Evolutionary conservation across 1,140 invertebrate genomes (phyloP), one percentile per base, ranked within the genome.

Genomic region (Bombus superbus): DNA sequence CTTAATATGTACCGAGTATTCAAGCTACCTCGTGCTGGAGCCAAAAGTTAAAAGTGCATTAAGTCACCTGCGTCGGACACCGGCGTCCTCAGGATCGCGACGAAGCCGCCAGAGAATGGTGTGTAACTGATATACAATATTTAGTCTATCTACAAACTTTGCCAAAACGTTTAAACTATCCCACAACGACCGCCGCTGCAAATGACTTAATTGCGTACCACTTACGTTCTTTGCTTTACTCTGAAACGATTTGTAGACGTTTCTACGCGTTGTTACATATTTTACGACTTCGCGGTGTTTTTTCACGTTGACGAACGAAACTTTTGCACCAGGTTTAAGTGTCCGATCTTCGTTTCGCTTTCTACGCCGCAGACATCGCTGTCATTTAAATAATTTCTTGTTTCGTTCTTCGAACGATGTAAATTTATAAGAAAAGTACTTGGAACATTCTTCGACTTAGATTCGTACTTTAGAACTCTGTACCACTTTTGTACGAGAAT

Each of bases 41-140:
- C 78, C 62, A 47, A 69, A 71, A 13, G 66, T 81, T 57, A 71
- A 81, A 79, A 66, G 42, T 32, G 22, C 78, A 28, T 28, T 57
- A n/a, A 80, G 64, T 80, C 66, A 80, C 53, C 78, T 80, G 78
- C 78, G 40, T 22, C 11, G 78, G 78, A 47, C 66, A 32, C 3
- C 8, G 2, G 53, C 47, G 18, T 53, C 47, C 47, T 53, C 47
- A 22, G 18, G 18, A 53, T 53, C 18, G 18, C 47, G 18, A 53
- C 22, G 18, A 53, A 53, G 18, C 44, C 53, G 8, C 57, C 40
- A 71, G 40, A 57, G 28, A 57, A 57, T 53, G 18, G 47, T 53
- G 18, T 53, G 47, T 53, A 22, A 5, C 18, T 22, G 47, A 53
- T 53, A 22, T 53, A 53, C 18, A 53, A 53, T 53, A 53, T 53